Conservation (phyloP, 1,140 invertebrate species). For the Propsilocerus akamusi region DNA sequence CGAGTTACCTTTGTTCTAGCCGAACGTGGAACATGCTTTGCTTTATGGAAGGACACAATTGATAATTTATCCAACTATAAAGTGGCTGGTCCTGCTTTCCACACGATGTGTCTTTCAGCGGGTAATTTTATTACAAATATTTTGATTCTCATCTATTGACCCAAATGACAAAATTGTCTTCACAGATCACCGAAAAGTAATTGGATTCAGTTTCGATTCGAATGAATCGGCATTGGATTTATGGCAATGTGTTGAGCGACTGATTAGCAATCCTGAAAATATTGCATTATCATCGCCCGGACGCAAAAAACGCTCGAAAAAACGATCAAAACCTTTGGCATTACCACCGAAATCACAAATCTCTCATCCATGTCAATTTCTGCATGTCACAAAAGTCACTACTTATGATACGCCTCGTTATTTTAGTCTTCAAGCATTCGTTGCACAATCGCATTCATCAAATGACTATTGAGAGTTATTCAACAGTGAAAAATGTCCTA, state of each 20-base stretch:
- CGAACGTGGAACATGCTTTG: constrained; percentile 67
- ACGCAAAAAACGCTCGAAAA: constrained; percentile 27
- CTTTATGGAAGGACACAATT: constrained; percentile 70
- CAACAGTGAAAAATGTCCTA: not conserved
- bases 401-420: constrained; percentile 42
- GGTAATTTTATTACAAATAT: constrained; percentile 11
- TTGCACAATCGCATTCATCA: constrained; percentile 7
- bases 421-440: constrained; percentile 42
- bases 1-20: constrained; percentile 58
- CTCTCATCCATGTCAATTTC: constrained; percentile 71
- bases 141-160: not conserved
- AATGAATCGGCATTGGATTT: constrained; percentile 52
- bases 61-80: constrained; percentile 47
- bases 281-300: constrained; percentile 54
- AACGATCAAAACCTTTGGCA: constrained; percentile 26
- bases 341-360: constrained; percentile 65
- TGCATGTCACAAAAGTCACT: constrained; percentile 67
- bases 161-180: not conserved
- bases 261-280: constrained; percentile 62
- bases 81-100: constrained; percentile 47
- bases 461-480: not conserved
- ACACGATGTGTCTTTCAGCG: constrained; percentile 62
- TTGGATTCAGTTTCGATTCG: constrained; percentile 60
- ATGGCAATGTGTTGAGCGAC: constrained; percentile 41
- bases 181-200: constrained; percentile 26